Evolutionary conservation across 2,113 vertebrate genomes (phyloP), one percentile per base, ranked within the genome.

Genomic region (Sceloporus undulatus): DNA sequence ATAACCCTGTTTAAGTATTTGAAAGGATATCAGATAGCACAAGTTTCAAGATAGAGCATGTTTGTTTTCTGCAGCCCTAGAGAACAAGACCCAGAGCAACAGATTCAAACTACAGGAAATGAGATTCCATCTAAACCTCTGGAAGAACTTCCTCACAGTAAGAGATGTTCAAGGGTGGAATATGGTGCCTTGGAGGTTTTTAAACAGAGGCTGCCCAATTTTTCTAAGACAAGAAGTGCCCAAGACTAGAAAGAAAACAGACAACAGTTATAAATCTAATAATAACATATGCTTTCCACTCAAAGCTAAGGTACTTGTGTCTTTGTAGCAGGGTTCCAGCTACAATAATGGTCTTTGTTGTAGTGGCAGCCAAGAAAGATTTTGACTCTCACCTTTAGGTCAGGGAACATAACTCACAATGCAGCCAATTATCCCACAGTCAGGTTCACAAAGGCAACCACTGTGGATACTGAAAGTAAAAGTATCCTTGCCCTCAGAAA

Each of bases 361-460:
- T 54, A 77, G 78, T 9, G 62, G 73, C 38, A 29, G 3, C 8
- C 1, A 54, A 75, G 56, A 48, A 29, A 62, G 38, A 92, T 88
- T 81, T 90, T 91, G 91, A 82, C 88, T 90, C 84, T n/a, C 85
- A 85, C 90, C 82, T 93, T 90, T 81, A 29, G 77, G 86, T 81
- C 77, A 9, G 68, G 38, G 21, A 54, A 38, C 2, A 0, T 84
- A 91, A 92, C 38, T 90, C 18, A 4, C 5, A 0, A 82, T 19
- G 62, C 34, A 92, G 5, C 40, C 7, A 0, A 66, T 91, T 90
- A 88, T 85, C 77, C 79, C 77, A 80, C 25, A 66, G 2, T 29
- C 5, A 3, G 23, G 21, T 18, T 85, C 79, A 70, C 79, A 48
- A 86, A 23, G 9, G 38, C 73, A 48, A 78, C 6, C 52, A 48